These are phyloP conservation scores for Clarias magur DNA, from an alignment of 2,113 vertebrate species.

Conservation along the genomic window DNA sequence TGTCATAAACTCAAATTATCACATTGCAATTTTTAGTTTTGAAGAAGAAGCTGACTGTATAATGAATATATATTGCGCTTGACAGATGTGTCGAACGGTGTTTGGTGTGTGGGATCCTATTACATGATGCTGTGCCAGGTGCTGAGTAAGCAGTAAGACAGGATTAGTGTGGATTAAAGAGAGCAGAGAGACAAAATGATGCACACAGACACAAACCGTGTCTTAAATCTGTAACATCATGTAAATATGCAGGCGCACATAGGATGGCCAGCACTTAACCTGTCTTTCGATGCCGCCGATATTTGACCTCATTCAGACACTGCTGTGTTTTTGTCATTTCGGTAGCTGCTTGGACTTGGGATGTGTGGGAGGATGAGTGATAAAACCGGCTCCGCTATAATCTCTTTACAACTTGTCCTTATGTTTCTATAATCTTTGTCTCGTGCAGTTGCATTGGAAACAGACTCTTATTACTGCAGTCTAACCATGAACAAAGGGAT, in stretches of 20 bases:
- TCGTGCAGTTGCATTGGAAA: background rate
- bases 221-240: background rate
- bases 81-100: background rate
- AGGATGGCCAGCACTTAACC: background rate
- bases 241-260: background rate
- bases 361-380: background rate
- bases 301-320: slow-evolving; percentile 14
- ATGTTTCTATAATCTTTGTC: slow-evolving; percentile 16
- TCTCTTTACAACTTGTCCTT: slow-evolving; percentile 17
- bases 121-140: background rate
- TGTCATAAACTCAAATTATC: background rate
- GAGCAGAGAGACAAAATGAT: background rate
- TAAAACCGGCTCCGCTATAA: background rate
- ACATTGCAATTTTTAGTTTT: background rate
- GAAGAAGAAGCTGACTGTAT: background rate
- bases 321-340: slow-evolving; percentile 1
- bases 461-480: slow-evolving; percentile 13
- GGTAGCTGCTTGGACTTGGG: background rate
- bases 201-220: background rate
- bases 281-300: background rate
- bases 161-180: background rate
- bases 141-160: slow-evolving; percentile 18
- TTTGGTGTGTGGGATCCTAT: background rate
- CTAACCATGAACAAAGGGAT: background rate
- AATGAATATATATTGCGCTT: background rate